Percentiles rank a stretch among this genome's conserved stretches.
Evolutionary conservation across 2,888 invertebrate species (phyloP).

Genomic region (Cryptocephalus primarius): DNA sequence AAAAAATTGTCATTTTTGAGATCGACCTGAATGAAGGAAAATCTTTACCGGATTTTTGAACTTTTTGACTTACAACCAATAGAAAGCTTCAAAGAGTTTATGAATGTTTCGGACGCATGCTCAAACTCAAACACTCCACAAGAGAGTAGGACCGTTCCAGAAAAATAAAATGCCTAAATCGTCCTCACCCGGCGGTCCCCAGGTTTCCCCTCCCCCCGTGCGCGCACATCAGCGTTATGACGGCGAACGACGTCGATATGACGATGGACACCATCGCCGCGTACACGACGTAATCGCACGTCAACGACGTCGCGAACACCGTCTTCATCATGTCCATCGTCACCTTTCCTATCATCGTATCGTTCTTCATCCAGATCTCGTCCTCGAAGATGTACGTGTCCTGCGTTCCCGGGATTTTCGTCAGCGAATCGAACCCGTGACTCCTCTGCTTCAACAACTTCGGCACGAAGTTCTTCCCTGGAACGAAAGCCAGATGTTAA

Average conservation of each 20-base stretch:
- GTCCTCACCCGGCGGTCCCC: no score
- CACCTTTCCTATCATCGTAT: constrained; percentile 3
- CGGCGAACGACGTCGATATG: constrained; percentile 17
- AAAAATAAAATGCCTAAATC: no score
- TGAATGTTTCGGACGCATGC: no score
- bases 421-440: neutral
- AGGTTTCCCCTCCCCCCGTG: constrained; percentile 13
- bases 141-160: no score
- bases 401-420: neutral
- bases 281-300: constrained; percentile 22
- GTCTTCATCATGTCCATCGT: constrained; percentile 4
- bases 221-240: constrained; percentile 7
- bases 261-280: constrained; percentile 21
- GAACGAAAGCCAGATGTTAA: no score
- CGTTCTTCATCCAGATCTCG: constrained; percentile 6
- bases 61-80: no score
- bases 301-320: constrained; percentile 1
- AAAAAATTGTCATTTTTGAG: no score
- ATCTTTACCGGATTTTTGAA: no score
- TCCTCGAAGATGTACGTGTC: constrained; percentile 2
- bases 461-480: no score
- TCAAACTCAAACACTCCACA: no score
- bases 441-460: neutral
- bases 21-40: no score
- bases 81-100: no score